These are phyloP conservation scores for Capreolus pygargus DNA, from an alignment of 2,113 vertebrate species.

Conservation along the genomic window DNA sequence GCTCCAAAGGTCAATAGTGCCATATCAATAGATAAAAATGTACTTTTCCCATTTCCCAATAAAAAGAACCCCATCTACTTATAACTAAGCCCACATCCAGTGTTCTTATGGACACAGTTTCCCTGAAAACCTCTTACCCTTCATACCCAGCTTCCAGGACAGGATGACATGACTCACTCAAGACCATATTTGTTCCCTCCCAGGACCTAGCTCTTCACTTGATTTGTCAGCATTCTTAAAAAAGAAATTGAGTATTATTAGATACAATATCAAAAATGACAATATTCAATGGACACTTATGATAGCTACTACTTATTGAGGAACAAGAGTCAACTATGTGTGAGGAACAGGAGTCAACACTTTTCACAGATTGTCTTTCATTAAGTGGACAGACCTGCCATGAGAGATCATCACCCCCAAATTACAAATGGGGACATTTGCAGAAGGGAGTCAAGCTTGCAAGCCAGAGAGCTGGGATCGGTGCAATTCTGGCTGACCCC, in stretches of 20 bases:
- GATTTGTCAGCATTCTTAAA: neutral
- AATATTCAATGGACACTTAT: rapidly evolving
- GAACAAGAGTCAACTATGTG: too few relatives aligned
- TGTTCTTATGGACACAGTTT: rapidly evolving
- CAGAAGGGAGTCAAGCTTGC: neutral
- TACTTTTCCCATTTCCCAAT: neutral
- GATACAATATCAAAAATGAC: neutral
- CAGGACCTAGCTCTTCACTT: neutral
- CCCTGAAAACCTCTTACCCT: rapidly evolving
- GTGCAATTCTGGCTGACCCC: neutral
- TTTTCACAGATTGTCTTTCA: rapidly evolving
- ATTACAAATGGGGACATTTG: neutral
- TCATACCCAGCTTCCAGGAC: neutral
- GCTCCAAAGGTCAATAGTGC: neutral
- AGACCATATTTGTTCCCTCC: neutral
- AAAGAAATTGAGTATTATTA: neutral
- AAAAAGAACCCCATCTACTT: neutral
- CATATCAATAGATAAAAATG: neutral
- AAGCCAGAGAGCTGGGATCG: rapidly evolving
- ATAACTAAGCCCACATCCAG: rapidly evolving
- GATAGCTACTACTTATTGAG: rapidly evolving
- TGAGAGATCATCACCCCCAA: too few relatives aligned
- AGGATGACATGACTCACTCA: rapidly evolving
- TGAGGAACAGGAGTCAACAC: too few relatives aligned
- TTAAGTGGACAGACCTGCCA: neutral